Base-by-base conservation (phyloP, 2,888 invertebrate genomes). In the Tipula unca region DNA sequence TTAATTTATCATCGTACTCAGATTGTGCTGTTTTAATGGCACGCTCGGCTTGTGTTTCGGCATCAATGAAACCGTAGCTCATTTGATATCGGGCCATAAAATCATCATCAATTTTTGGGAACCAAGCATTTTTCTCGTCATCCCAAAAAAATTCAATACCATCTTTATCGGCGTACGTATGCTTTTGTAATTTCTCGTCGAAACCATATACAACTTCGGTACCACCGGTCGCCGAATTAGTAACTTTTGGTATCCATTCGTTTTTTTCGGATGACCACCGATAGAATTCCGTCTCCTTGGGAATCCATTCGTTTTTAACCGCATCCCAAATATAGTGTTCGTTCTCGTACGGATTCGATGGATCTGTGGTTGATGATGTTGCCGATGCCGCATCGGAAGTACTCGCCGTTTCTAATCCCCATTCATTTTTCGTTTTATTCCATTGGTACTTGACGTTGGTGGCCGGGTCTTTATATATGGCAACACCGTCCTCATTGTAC, bases 21-120 rank as follows among this genome's bases (percentile, higher is more conserved):
- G 85, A 13, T 85, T 36, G 25, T 1, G 84, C 36, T 14, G 84
- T 17, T 84, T 84, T 69, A 32, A 32, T 83, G 13, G 29, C 29
- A 0, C 13, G n/a, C 6, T 29, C 32, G 0, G 42, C 20, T 32
- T 84, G 39, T 13, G 35, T 17, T 86, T 48, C 39, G 87, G 94
- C 94, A 88, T 96, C 94, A 84, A 94, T 92, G 90, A 97, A 96
- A 3, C 97, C 97, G 91, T 99, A 99, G 89, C 93, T 97, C 94
- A 99, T 95, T 91, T 99, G 98, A 92, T 99, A 99, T 86, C 93
- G 93, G 0, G 99, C 99, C 92, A 99, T 93, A 89, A 99, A 99
- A 88, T 99, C 97, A 88, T 98, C 98, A 92, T 98, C 97, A 87
- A 99, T 94, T 93, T 97, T 97, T 0, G 99, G 99, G 91, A 99